phyloP scores from a whole-genome alignment of 2,797 vertebrate species.

The Schizopygopsis malacanthus region DNA sequence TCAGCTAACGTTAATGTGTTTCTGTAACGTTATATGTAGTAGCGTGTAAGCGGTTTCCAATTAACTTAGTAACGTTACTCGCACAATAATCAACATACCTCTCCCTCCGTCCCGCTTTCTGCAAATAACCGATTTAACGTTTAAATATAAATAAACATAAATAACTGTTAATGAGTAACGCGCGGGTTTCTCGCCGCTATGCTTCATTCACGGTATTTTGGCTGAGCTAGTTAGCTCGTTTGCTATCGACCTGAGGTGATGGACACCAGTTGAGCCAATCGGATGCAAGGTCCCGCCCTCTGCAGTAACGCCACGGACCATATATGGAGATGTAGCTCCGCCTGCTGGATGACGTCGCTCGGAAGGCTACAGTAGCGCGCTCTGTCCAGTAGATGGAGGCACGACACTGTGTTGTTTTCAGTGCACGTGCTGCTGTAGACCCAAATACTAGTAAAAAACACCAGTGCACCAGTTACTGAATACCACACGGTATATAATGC shows the following conservation, averaged over 20 bases:
- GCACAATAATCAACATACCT: conserved; percentile 42
- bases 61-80: conserved; percentile 29
- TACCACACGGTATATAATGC: neutral
- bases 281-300: conserved; percentile 36
- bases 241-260: conserved; percentile 42
- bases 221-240: conserved; percentile 49
- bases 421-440: too few species aligned
- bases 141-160: neutral
- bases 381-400: conserved; percentile 52
- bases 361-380: neutral
- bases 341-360: conserved; percentile 26
- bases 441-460: neutral
- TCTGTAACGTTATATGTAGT: conserved; percentile 3
- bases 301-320: conserved; percentile 9
- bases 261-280: conserved; percentile 48
- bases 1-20: conserved; percentile 26
- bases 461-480: neutral
- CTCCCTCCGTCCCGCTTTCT: neutral
- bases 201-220: neutral
- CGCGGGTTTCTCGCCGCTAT: neutral
- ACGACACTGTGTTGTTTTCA: neutral
- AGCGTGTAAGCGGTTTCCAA: conserved; percentile 13
- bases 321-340: conserved; percentile 26
- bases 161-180: neutral
- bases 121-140: neutral